Base-by-base conservation (phyloP, 1,140 invertebrate species). In the Mycetomoellerius zeteki region DNA sequence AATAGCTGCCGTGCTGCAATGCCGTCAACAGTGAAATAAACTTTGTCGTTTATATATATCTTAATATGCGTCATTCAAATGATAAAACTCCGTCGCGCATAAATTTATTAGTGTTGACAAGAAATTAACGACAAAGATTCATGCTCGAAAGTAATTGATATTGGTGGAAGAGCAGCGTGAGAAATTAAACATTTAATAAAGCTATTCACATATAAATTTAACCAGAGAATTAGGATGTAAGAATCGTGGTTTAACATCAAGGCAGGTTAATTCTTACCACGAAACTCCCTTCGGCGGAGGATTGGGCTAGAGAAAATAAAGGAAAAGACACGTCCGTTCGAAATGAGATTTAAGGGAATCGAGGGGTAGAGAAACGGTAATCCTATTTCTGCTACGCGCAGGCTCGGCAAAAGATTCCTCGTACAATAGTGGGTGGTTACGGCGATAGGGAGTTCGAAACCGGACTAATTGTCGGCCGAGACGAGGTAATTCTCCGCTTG, bases 341-440 rank as follows among this genome's bases (percentile, higher is more conserved):
- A 89, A 88, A 86, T 67, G 86, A 88, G 77, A 88, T 89, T 88
- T 81, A 89, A 88, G 50, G 47, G 75, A 24, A 81, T 81, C 62
- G 71, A 65, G 58, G 16, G 16, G 21, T 37, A 10, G 52, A 56
- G 30, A 14, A 30, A 21, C 30, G 60, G 37, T 67, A 67, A 85
- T 86, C 64, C 85, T 60, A 69, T 86, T 72, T 58, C 65, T 47
- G n/a, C 43, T 69, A 54, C 52, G 69, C 80, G 69, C 80, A 84
- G 69, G 54, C 69, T 37, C 82, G 54, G 73, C 78, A 62, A 89
- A 80, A 84, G 81, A 54, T 88, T 85, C 60, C 76, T 54, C 60
- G 62, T 37, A 77, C 73, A 69, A 56, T 60, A 27, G 72, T 47
- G 72, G 56, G n/a, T 30, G 72, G 33, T 64, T 60, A 65, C 67